Percentiles rank a stretch among this genome's conserved stretches.
These are phyloP conservation scores for Eulemur rubriventer DNA, from an alignment of 2,797 vertebrate genomes.

Conservation along the genomic window DNA sequence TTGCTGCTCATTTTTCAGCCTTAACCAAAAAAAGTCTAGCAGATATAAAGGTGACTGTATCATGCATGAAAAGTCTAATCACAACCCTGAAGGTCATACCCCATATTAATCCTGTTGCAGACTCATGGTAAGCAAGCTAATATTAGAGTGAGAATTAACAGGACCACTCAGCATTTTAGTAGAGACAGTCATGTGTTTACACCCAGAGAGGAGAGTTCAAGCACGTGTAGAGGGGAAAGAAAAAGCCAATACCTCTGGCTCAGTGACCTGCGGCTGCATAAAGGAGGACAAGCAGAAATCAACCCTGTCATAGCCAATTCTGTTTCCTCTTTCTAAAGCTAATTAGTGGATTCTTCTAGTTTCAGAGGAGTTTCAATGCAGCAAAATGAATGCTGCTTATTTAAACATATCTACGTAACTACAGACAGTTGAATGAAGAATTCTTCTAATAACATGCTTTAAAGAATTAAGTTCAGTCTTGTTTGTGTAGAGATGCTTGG, in stretches of 20 bases:
- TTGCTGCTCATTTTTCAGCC: background rate
- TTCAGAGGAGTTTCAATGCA: background rate
- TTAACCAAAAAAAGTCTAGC: background rate
- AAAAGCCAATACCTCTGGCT: background rate
- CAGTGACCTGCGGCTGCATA: background rate
- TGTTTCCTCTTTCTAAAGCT: background rate
- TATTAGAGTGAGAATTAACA: background rate
- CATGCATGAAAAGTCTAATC: background rate
- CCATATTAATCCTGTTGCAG: background rate
- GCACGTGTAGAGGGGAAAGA: background rate
- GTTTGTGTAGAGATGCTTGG: background rate
- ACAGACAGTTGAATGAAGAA: background rate
- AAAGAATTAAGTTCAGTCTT: background rate
- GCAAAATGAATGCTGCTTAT: background rate
- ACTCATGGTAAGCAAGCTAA: background rate
- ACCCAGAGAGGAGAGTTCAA: background rate
- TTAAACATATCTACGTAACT: background rate
- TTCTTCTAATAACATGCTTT: background rate
- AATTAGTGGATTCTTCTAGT: background rate
- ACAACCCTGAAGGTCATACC: background rate
- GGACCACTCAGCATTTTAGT: background rate
- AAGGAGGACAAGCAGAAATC: background rate
- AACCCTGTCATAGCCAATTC: background rate
- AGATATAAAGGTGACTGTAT: background rate
- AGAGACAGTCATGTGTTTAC: background rate